Percentiles rank a stretch among this genome's conserved stretches.
These are phyloP conservation scores for Salvelinus namaycush DNA, from an alignment of 2,113 vertebrate genomes.

Conservation along the genomic window DNA sequence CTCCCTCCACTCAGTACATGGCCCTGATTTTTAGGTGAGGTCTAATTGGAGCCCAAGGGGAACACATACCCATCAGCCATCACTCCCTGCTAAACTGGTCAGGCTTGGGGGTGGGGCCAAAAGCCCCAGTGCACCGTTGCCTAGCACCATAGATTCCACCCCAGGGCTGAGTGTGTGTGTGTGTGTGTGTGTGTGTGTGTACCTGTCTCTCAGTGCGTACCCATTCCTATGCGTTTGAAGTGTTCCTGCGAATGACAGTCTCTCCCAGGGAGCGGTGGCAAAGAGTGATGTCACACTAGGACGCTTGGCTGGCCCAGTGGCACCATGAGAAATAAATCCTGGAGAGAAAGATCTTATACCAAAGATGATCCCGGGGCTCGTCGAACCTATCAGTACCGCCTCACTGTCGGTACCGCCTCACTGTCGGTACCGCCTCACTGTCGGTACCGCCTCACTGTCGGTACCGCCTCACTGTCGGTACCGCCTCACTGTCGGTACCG, in stretches of 20 bases:
- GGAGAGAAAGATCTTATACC: background rate
- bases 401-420: background rate
- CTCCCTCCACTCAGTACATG: background rate
- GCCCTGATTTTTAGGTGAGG: background rate
- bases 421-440: background rate
- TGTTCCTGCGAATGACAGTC: too few relatives aligned
- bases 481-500: background rate
- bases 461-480: background rate
- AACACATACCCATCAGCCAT: background rate
- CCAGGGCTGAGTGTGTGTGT: background rate
- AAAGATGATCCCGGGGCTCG: background rate
- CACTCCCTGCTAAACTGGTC: background rate
- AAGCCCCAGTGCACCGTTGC: background rate
- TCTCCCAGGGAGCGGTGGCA: too few relatives aligned
- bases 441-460: too few relatives aligned
- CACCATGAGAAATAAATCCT: background rate
- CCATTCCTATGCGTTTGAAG: background rate
- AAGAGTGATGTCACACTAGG: background rate
- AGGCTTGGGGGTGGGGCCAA: background rate
- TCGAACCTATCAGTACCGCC: background rate
- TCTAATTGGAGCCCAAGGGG: slow-evolving; percentile 9
- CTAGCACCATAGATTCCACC: background rate
- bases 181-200: too few relatives aligned
- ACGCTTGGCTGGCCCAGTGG: background rate
- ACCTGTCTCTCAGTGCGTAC: too few relatives aligned